A percentile compares a stretch with the other conserved stretches of the same genome.
Conservation (phyloP, 2,888 invertebrate species). For the Ctena decussata region DNA sequence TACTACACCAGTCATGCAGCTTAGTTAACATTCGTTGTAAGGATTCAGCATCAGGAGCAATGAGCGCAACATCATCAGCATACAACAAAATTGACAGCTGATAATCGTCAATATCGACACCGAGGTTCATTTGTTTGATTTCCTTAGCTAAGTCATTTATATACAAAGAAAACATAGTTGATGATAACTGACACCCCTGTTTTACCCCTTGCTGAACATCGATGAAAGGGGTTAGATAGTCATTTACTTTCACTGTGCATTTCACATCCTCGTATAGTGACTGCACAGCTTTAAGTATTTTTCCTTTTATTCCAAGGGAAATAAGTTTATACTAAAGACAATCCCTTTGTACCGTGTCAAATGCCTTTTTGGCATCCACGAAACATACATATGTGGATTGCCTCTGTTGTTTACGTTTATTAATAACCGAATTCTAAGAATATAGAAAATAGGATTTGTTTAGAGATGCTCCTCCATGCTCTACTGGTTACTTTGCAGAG, state of each 20-base stretch:
- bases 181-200: not conserved
- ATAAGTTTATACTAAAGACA: constrained; percentile 11
- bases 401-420: constrained; percentile 1
- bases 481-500: too few species aligned
- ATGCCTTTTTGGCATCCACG: constrained; percentile 14
- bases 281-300: not conserved
- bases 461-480: too few species aligned
- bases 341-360: constrained; percentile 2
- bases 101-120: not conserved
- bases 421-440: not conserved
- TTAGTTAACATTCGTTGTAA: constrained; percentile 26
- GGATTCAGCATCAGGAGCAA: constrained; percentile 13
- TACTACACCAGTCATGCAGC: not conserved
- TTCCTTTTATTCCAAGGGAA: constrained; percentile 5
- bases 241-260: not conserved
- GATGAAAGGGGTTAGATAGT: not conserved
- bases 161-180: constrained; percentile 1
- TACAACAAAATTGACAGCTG: not conserved
- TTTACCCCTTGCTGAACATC: not conserved
- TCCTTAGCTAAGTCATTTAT: constrained; percentile 17
- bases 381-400: not conserved
- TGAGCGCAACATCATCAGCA: too few species aligned
- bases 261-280: not conserved
- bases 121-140: not conserved
- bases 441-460: too few species aligned